These are phyloP conservation scores for Drosophila merina DNA, from an alignment of 2,888 invertebrate species.

Conservation along the genomic window DNA sequence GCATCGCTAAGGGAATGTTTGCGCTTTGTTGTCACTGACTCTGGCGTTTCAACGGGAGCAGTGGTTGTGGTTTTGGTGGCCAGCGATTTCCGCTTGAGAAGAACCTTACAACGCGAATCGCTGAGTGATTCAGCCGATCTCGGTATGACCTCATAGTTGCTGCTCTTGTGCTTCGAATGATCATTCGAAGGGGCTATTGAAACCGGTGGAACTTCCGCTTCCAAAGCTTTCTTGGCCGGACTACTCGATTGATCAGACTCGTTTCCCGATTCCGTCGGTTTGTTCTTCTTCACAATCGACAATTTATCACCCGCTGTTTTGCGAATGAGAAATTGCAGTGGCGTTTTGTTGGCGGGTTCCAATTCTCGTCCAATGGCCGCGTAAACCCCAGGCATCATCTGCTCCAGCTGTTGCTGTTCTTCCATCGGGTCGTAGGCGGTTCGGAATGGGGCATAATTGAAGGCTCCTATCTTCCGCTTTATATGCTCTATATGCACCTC, in stretches of 20 bases:
- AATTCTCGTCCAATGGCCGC: constrained; percentile 74
- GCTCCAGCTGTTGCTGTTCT: constrained; percentile 87
- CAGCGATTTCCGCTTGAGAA: constrained; percentile 81
- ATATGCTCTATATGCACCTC: constrained; percentile 90
- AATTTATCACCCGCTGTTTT: constrained; percentile 83
- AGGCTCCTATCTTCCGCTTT: constrained; percentile 88
- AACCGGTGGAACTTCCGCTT: constrained; percentile 5
- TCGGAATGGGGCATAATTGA: constrained; percentile 89
- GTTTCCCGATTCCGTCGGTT: constrained; percentile 73
- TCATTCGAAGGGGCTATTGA: constrained; percentile 24
- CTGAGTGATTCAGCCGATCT: constrained; percentile 62
- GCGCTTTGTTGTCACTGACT: constrained; percentile 10
- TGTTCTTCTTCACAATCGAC: constrained; percentile 82
- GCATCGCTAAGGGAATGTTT: constrained; percentile 50
- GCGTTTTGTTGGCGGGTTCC: constrained; percentile 72
- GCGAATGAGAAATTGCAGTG: constrained; percentile 83
- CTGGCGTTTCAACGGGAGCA: neutral
- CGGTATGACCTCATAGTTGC: constrained; percentile 81
- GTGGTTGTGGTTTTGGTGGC: constrained; percentile 47
- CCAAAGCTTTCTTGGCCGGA: constrained; percentile 49
- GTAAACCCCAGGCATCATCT: constrained; percentile 86
- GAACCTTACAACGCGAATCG: constrained; percentile 80
- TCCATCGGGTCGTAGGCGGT: constrained; percentile 88
- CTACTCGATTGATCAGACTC: constrained; percentile 78
- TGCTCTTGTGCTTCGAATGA: constrained; percentile 57